phyloP scores from a whole-genome alignment of 2,888 invertebrate genomes.

The Troides helena region DNA sequence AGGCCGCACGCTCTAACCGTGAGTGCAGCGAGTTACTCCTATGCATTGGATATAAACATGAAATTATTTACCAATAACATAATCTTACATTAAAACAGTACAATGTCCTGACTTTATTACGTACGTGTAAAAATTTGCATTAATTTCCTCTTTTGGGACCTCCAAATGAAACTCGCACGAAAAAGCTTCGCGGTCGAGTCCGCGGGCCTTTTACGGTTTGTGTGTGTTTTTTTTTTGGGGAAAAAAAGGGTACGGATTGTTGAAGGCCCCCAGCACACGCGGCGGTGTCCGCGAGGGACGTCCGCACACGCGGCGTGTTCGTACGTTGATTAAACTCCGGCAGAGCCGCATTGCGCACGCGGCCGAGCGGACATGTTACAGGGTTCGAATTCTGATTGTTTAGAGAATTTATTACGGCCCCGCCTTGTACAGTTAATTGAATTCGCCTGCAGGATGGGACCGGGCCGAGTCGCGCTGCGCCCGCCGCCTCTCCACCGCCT shows the following conservation, averaged over 20 bases:
- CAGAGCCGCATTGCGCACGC: constrained; percentile 77
- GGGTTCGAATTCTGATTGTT: constrained; percentile 80
- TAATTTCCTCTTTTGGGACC: constrained; percentile 55
- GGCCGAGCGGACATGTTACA: constrained; percentile 77
- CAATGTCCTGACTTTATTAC: constrained; percentile 34
- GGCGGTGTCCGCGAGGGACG: constrained; percentile 55
- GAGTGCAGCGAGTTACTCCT: too few relatives aligned
- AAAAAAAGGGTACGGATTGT: constrained; percentile 23
- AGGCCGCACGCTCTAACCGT: too few relatives aligned
- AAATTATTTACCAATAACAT: too few relatives aligned
- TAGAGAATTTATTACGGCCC: constrained; percentile 80
- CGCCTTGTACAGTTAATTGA: constrained; percentile 80
- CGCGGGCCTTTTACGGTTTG: constrained; percentile 60
- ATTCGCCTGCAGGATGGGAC: constrained; percentile 72
- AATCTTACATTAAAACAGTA: too few relatives aligned
- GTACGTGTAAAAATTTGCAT: constrained; percentile 57
- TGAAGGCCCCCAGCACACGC: constrained; percentile 45
- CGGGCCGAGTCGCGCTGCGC: too few relatives aligned
- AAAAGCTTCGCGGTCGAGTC: constrained; percentile 55
- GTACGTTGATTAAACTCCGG: constrained; percentile 77
- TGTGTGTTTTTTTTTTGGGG: constrained; percentile 25
- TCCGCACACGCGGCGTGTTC: constrained; percentile 62
- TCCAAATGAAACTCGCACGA: constrained; percentile 46
- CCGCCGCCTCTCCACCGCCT: too few relatives aligned
- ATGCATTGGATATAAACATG: constrained; percentile 24